Conservation (phyloP, 2,797 vertebrate genomes). For the Oreochromis mossambicus region DNA sequence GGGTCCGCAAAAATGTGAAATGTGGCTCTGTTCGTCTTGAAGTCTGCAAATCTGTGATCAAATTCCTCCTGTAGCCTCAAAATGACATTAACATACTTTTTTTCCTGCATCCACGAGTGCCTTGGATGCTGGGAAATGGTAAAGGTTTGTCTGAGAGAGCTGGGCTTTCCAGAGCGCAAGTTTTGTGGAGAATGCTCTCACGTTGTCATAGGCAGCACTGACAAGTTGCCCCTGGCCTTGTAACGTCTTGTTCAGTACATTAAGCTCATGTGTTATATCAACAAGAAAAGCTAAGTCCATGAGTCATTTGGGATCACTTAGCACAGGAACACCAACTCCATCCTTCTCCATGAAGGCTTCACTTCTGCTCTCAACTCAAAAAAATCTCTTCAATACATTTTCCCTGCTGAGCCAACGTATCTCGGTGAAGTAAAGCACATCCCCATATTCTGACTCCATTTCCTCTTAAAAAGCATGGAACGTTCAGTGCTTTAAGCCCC, state of each 20-base stretch:
- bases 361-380: slow-evolving; percentile 29
- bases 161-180: background rate
- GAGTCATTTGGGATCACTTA: slow-evolving; percentile 24
- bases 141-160: background rate
- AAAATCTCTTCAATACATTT: slow-evolving; percentile 10
- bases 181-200: background rate
- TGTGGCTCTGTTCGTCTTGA: accelerated
- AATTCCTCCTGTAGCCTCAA: no score
- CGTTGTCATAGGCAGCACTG: background rate
- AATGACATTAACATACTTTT: background rate
- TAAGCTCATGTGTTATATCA: background rate
- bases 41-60: no score
- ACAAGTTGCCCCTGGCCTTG: background rate
- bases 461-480: slow-evolving; percentile 26
- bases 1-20: accelerated
- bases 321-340: slow-evolving; percentile 4
- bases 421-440: slow-evolving; percentile 16
- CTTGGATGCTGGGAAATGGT: slow-evolving; percentile 10
- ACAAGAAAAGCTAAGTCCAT: background rate
- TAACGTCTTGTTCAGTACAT: background rate
- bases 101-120: background rate
- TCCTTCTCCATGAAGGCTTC: slow-evolving; percentile 6
- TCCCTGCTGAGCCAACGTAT: slow-evolving; percentile 19
- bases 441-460: slow-evolving; percentile 14
- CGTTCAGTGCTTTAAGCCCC: slow-evolving; percentile 2